Base-by-base conservation (phyloP, 2,113 vertebrate species). In the Oceanites oceanicus region DNA sequence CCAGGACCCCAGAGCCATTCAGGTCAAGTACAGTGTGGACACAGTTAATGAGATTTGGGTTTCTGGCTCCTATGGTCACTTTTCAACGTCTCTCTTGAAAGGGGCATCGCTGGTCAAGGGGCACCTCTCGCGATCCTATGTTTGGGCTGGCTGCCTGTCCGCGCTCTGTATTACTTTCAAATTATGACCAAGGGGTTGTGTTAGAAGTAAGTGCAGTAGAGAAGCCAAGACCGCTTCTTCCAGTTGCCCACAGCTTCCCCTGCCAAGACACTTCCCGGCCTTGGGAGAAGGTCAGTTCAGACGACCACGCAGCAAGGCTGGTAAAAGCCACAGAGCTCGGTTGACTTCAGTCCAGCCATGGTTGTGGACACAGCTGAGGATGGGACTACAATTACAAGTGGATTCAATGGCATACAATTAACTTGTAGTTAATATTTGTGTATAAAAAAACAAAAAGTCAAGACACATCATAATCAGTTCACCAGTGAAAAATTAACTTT, bases 151-250 rank as follows among this genome's bases (percentile, higher is more conserved):
- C 86, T 79, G 72, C 36, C 36, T 79, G 50, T 49, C 42, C 0
- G 0, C 3, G 3, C 49, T 77, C 42, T 55, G 29, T 25, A 9
- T 32, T 14, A 2, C 42, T 42, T 32, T 13, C 53, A 59, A 40
- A 29, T 42, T 50, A 25, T n/a, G 53, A 50, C 23, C n/a, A 7
- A 20, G 38, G 32, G 47, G 13, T 34, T 13, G 7, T 53, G 52
- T 63, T 70, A 76, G 90, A 40, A 40, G 18, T 13, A 34, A 13
- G 47, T 18, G 16, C 62, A 75, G 62, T 25, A 26, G 52, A 79
- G 56, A 47, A 83, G 67, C 52, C 53, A 61, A 45, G 63, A 63
- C 32, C 2, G 1, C 56, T 49, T 50, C 40, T 73, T 45, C 34
- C 73, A 92, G 36, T 58, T 81, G 75, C 42, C 32, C 59, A 13